Evolutionary conservation across 1,140 invertebrate genomes (phyloP).

Genomic region (Zaprionus africanus): DNA sequence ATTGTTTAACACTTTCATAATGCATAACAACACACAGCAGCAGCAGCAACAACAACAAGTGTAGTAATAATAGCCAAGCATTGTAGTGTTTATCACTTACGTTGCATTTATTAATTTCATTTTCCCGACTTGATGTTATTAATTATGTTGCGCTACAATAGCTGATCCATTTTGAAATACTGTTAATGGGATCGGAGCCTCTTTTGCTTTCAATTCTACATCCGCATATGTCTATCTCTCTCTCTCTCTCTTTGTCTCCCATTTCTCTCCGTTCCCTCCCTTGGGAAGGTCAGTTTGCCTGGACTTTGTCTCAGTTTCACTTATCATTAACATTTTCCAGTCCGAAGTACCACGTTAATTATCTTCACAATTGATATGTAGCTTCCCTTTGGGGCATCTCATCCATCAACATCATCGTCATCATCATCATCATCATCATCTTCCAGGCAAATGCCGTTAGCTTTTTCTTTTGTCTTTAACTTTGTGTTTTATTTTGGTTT

Average conservation of each 20-base stretch:
- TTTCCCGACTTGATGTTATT: slow-evolving; percentile 20
- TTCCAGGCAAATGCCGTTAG: slow-evolving; percentile 14
- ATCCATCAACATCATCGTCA: slow-evolving; percentile 14
- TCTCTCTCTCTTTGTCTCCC: not conserved
- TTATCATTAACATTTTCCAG: not conserved
- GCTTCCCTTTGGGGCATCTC: slow-evolving; percentile 20
- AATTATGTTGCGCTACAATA: slow-evolving; percentile 20
- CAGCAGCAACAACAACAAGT: slow-evolving; percentile 14
- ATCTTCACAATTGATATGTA: slow-evolving; percentile 13
- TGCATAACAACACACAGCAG: slow-evolving; percentile 11
- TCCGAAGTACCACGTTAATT: not conserved
- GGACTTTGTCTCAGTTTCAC: too few species aligned
- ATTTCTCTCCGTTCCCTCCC: too few species aligned
- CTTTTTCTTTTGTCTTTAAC: not conserved
- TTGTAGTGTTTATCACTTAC: slow-evolving; percentile 32
- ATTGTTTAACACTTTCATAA: slow-evolving; percentile 55
- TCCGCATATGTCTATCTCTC: not conserved
- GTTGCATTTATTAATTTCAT: slow-evolving; percentile 41
- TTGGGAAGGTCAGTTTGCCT: not conserved
- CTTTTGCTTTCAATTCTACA: not conserved
- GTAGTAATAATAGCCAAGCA: slow-evolving; percentile 14
- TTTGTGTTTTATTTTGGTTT: slow-evolving; percentile 16
- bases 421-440: not conserved
- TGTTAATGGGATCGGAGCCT: not conserved
- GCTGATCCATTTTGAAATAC: slow-evolving; percentile 10